phyloP scores from a whole-genome alignment of 2,888 invertebrate species.

The Drepana falcataria region DNA sequence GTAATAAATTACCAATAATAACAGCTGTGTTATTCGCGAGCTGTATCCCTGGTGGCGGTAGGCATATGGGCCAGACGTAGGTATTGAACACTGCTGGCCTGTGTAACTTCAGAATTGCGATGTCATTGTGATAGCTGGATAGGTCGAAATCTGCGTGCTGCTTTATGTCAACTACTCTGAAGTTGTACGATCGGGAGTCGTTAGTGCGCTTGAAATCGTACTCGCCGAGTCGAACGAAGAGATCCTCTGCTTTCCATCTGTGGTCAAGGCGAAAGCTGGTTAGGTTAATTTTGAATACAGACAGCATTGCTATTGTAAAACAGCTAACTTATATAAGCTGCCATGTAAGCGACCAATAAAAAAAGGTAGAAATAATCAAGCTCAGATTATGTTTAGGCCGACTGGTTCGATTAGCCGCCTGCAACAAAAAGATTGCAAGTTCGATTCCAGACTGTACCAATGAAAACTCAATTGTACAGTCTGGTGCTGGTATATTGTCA shows the following conservation, averaged over 20 bases:
- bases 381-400: too few relatives aligned
- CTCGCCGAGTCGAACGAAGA: conserved; percentile 87
- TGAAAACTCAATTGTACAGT: too few relatives aligned
- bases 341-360: too few relatives aligned
- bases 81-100: conserved; percentile 83
- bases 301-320: too few relatives aligned
- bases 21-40: conserved; percentile 81
- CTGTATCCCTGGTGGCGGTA: conserved; percentile 82
- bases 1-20: conserved; percentile 78
- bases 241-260: conserved; percentile 79
- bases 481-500: too few relatives aligned
- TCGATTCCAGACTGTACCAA: too few relatives aligned
- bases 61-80: conserved; percentile 91
- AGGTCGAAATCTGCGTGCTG: conserved; percentile 84
- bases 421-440: too few relatives aligned
- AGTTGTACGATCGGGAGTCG: conserved; percentile 85
- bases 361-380: too few relatives aligned
- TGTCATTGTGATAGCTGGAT: conserved; percentile 85
- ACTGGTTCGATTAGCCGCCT: too few relatives aligned
- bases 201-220: conserved; percentile 84
- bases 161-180: conserved; percentile 81
- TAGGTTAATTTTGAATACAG: too few relatives aligned
- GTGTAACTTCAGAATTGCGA: conserved; percentile 84
- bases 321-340: too few relatives aligned
- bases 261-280: neutral